A percentile compares a stretch with the other conserved stretches of the same genome.
Conservation (phyloP, 2,113 vertebrate genomes). For the Sceloporus undulatus region DNA sequence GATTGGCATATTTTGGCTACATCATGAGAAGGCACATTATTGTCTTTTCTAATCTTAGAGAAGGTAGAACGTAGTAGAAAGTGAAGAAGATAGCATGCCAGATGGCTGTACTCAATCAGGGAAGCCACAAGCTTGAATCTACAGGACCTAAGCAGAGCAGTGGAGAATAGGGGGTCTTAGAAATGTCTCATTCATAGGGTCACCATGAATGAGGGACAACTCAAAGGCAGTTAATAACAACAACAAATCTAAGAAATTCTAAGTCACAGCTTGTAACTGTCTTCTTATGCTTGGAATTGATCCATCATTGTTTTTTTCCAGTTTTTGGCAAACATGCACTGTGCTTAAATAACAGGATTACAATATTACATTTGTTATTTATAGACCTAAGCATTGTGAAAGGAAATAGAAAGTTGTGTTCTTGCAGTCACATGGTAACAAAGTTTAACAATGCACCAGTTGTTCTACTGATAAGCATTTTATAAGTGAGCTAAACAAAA, state of each 20-base stretch:
- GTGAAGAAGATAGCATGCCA: too few relatives aligned
- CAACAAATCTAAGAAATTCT: neutral
- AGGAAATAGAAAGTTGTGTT: neutral
- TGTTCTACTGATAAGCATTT: neutral
- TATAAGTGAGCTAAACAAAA: constrained; percentile 1
- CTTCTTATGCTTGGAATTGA: neutral
- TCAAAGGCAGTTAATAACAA: too few relatives aligned
- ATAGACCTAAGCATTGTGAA: neutral
- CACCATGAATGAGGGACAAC: too few relatives aligned
- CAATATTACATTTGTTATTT: neutral
- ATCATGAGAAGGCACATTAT: too few relatives aligned
- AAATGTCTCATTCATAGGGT: too few relatives aligned
- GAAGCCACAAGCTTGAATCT: too few relatives aligned
- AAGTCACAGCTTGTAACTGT: neutral
- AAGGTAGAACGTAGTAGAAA: too few relatives aligned
- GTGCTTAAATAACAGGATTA: constrained; percentile 2
- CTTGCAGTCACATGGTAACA: neutral
- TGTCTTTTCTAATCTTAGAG: too few relatives aligned
- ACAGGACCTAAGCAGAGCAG: too few relatives aligned
- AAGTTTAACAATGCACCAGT: neutral
- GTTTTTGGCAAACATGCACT: neutral
- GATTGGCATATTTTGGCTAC: too few relatives aligned
- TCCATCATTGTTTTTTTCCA: neutral
- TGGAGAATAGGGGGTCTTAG: too few relatives aligned
- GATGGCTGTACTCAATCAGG: too few relatives aligned